Conservation (phyloP, 2,888 invertebrate genomes). For the Drosophila cognata region DNA sequence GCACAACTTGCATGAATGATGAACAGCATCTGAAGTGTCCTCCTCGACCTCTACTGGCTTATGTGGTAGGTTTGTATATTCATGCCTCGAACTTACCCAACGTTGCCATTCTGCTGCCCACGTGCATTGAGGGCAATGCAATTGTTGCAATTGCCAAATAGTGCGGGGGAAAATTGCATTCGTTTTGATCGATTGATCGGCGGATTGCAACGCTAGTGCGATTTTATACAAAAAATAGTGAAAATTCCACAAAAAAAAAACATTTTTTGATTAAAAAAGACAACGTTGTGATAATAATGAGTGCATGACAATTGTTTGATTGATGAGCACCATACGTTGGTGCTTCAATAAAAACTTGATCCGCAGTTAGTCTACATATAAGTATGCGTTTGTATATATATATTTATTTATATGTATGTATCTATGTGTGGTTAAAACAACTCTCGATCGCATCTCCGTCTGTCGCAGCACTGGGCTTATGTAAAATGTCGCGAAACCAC, state of each 20-base stretch:
- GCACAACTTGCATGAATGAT: slow-evolving; percentile 60
- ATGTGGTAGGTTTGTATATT: slow-evolving; percentile 54
- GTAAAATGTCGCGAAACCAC: slow-evolving; percentile 63
- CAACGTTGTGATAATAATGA: slow-evolving; percentile 14
- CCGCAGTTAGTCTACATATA: slow-evolving; percentile 1
- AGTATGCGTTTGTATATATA: background rate
- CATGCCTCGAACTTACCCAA: slow-evolving; percentile 35
- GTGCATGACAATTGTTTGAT: slow-evolving; percentile 64
- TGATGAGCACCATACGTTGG: slow-evolving; percentile 47
- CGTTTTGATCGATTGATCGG: slow-evolving; percentile 71
- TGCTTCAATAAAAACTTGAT: slow-evolving; percentile 10
- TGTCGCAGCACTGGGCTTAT: slow-evolving; percentile 33
- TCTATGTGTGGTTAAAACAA: background rate
- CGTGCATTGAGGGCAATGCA: slow-evolving; percentile 49
- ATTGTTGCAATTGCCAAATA: slow-evolving; percentile 62
- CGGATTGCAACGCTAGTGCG: slow-evolving; percentile 72
- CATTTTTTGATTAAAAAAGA: slow-evolving; percentile 55
- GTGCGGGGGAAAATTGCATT: slow-evolving; percentile 56
- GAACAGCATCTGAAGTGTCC: slow-evolving; percentile 48
- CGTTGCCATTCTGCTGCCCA: slow-evolving; percentile 36
- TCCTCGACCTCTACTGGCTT: slow-evolving; percentile 12
- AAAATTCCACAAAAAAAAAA: slow-evolving; percentile 55
- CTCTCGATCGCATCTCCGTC: slow-evolving; percentile 22
- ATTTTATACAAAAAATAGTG: slow-evolving; percentile 39
- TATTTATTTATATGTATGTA: background rate